These are phyloP conservation scores for Ceryle rudis DNA, from an alignment of 2,797 vertebrate genomes.

Conservation along the genomic window DNA sequence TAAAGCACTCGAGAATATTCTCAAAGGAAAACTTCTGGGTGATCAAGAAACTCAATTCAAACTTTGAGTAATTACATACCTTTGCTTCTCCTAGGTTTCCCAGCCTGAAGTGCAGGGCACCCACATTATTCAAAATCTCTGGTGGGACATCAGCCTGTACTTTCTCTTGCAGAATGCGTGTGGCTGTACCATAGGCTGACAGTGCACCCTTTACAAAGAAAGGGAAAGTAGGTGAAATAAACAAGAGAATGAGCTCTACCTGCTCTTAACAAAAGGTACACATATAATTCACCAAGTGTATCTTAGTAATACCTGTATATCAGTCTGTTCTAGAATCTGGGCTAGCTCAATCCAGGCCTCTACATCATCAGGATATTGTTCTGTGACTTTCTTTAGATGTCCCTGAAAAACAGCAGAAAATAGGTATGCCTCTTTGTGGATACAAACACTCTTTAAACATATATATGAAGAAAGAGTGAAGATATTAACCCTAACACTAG, in stretches of 20 bases:
- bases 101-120: conserved; percentile 96
- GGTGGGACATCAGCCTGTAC: conserved; percentile 98
- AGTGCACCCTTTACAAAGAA: conserved; percentile 84
- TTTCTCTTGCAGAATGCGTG: conserved; percentile 97
- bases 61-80: conserved; percentile 75
- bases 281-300: not conserved
- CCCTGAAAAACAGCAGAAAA: conserved; percentile 81
- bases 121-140: conserved; percentile 98
- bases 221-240: not conserved
- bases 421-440: not conserved
- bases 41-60: not conserved
- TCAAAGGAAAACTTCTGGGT: not conserved
- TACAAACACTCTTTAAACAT: not conserved
- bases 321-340: conserved; percentile 97
- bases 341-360: conserved; percentile 99
- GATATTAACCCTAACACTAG: not conserved
- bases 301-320: conserved; percentile 88
- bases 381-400: conserved; percentile 97
- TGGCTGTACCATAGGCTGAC: conserved; percentile 97
- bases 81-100: conserved; percentile 98
- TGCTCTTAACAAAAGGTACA: not conserved
- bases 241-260: not conserved
- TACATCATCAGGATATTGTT: conserved; percentile 98
- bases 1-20: not conserved
- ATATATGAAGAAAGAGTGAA: not conserved